Evolutionary conservation across 2,888 invertebrate genomes (phyloP), one percentile per base, ranked within the genome.

Genomic region (Meteorus cinctellus): DNA sequence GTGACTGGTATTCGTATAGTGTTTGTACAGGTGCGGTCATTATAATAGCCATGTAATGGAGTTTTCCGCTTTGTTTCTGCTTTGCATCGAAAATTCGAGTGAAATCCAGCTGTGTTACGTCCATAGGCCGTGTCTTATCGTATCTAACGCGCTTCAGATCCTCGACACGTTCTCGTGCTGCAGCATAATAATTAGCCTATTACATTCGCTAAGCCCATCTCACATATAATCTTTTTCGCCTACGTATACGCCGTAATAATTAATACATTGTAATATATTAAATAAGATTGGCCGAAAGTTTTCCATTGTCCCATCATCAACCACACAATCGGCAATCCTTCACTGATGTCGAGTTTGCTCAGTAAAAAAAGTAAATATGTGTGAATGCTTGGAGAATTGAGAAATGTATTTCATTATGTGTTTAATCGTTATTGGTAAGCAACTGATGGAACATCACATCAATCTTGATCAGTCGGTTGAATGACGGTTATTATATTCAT

Each of bases 161-260:
- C 87, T 85, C 84, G 78, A 83, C 78, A 72, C 70, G 62, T 76
- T 78, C 84, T 83, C 89, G 89, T 89, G 89, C 85, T 83, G 78
- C 79, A 80, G 89, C 89, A 89, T 89, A 89, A 89, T 87, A 89
- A 89, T 89, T 89, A 88, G 88, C 89, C 84, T 86, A 89, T 89
- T 89, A 89, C 82, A 82, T 82, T 81, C 77, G 76, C 76, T 74
- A 68, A 77, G 73, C 76, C 78, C 48, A 59, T 63, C 41, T 24
- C 60, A 62, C 36, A 68, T 67, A 36, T 72, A 51, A 34, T 29
- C 62, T 29, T 12, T 62, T 31, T 16, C 29, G 62, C 31, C 59
- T 60, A 60, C 29, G 29, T 29, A 60, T 27, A 60, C 24, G 19
- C 27, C 12, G 16, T 48, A n/a, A n/a, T 48, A 48, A 48, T 48